Conservation (phyloP, 2,888 invertebrate species). For the Monochamus alternatus region DNA sequence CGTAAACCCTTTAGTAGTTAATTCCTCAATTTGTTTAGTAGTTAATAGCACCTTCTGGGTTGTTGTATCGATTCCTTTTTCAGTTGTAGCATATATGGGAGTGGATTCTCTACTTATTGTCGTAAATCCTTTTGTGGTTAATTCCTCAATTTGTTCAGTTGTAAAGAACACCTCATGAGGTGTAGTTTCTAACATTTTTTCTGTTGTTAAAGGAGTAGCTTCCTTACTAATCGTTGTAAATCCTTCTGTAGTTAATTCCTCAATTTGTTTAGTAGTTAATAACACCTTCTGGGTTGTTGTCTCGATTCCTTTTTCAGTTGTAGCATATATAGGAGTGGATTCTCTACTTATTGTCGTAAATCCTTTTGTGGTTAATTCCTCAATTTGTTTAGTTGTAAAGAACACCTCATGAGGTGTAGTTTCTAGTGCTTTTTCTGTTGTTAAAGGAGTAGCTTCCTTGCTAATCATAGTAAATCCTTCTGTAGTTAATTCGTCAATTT, state of each 20-base stretch:
- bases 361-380: slow-evolving; percentile 11
- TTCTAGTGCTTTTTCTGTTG: slow-evolving; percentile 22
- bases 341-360: not conserved
- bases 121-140: not conserved
- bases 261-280: slow-evolving; percentile 15
- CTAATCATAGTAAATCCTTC: slow-evolving; percentile 14
- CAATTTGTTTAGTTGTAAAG: slow-evolving; percentile 2
- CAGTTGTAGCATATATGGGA: slow-evolving; percentile 6
- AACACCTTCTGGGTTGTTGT: slow-evolving; percentile 13
- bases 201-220: not conserved
- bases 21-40: slow-evolving; percentile 11
- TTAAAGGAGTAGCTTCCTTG: slow-evolving; percentile 4
- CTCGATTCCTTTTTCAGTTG: not conserved
- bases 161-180: slow-evolving; percentile 42
- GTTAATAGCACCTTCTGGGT: slow-evolving; percentile 9
- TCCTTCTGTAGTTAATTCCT: slow-evolving; percentile 21
- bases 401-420: slow-evolving; percentile 25
- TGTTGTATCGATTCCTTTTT: slow-evolving; percentile 36
- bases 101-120: not conserved
- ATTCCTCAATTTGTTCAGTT: slow-evolving; percentile 38
- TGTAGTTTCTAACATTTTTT: slow-evolving; percentile 22
- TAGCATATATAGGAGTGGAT: not conserved
- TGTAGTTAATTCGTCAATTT: slow-evolving; percentile 30
- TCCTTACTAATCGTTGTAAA: slow-evolving; percentile 23
- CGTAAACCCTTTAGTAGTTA: slow-evolving; percentile 17